Percentiles rank a stretch among this genome's conserved stretches.
phyloP scores from a whole-genome alignment of 2,797 vertebrate genomes.

The Helicolenus hilgendorfi region DNA sequence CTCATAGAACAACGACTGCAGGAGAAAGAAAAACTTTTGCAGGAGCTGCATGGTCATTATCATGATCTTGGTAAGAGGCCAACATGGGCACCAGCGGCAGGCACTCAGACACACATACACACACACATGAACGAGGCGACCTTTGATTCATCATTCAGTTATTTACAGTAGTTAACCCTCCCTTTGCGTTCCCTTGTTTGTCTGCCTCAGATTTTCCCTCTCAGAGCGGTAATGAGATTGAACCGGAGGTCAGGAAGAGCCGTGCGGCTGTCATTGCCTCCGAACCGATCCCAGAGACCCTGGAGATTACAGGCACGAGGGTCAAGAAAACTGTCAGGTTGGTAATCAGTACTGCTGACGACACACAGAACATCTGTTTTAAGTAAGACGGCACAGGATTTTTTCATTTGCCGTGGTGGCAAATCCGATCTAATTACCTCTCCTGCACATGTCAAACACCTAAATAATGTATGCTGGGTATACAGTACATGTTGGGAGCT shows the following conservation, averaged over 20 bases:
- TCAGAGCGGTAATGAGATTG: conserved; percentile 63
- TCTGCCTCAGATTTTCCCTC: conserved; percentile 73
- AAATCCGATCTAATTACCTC: background rate
- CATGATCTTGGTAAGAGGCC: conserved; percentile 81
- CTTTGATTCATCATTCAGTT: background rate
- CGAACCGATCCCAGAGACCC: conserved; percentile 81
- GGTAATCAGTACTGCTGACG: background rate
- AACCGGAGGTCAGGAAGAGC: conserved; percentile 80
- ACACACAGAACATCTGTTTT: background rate
- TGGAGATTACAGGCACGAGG: conserved; percentile 68
- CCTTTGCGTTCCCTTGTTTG: conserved; percentile 28
- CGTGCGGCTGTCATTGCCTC: conserved; percentile 88
- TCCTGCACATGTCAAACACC: background rate
- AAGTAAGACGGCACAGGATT: background rate
- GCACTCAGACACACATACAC: background rate
- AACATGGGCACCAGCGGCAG: background rate
- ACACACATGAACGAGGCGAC: background rate
- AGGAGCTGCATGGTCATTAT: conserved; percentile 83
- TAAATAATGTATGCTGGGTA: background rate
- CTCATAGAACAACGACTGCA: conserved; percentile 81
- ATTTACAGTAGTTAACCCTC: conserved; percentile 9
- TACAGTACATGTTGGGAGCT: background rate
- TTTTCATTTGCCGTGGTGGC: background rate
- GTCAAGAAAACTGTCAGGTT: conserved; percentile 88
- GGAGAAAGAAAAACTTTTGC: conserved; percentile 87